phyloP scores from a whole-genome alignment of 1,140 invertebrate genomes.

The Manduca sexta region DNA sequence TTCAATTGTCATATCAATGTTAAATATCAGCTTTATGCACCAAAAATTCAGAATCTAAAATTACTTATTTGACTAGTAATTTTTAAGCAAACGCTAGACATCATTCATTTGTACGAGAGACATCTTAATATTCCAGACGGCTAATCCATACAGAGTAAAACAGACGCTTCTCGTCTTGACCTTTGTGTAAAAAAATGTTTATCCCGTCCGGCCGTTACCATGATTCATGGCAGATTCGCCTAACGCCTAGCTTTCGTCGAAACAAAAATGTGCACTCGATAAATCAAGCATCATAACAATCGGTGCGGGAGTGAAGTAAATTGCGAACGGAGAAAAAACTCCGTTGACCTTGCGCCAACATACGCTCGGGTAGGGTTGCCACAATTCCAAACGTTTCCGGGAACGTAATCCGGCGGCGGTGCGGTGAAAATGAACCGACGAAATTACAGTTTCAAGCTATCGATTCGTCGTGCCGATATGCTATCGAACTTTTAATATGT shows the following conservation, averaged over 20 bases:
- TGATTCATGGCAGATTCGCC: slow-evolving; percentile 40
- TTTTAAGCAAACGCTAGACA: too few species aligned
- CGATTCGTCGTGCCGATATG: too few species aligned
- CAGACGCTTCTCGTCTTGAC: slow-evolving; percentile 24
- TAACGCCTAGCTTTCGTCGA: slow-evolving; percentile 32
- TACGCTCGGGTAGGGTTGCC: slow-evolving; percentile 4
- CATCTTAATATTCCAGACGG: not conserved
- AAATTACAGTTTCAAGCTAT: too few species aligned
- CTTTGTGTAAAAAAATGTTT: slow-evolving; percentile 26
- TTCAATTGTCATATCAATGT: too few species aligned
- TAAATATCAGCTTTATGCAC: too few species aligned
- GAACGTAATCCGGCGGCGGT: not conserved
- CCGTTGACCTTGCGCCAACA: slow-evolving; percentile 9
- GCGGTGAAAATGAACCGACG: too few species aligned
- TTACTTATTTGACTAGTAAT: too few species aligned
- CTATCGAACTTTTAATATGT: too few species aligned
- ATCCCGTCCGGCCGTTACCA: slow-evolving; percentile 31
- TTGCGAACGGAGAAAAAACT: slow-evolving; percentile 21
- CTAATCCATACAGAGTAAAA: slow-evolving; percentile 6
- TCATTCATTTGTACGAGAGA: too few species aligned
- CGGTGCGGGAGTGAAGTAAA: slow-evolving; percentile 26
- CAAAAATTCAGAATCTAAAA: too few species aligned
- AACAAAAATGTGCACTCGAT: slow-evolving; percentile 48
- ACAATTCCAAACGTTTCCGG: not conserved
- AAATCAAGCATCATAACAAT: slow-evolving; percentile 48